Evolutionary conservation across 2,888 invertebrate genomes (phyloP), one percentile per base, ranked within the genome.

Genomic region (Sinodicranocentrus sp.): DNA sequence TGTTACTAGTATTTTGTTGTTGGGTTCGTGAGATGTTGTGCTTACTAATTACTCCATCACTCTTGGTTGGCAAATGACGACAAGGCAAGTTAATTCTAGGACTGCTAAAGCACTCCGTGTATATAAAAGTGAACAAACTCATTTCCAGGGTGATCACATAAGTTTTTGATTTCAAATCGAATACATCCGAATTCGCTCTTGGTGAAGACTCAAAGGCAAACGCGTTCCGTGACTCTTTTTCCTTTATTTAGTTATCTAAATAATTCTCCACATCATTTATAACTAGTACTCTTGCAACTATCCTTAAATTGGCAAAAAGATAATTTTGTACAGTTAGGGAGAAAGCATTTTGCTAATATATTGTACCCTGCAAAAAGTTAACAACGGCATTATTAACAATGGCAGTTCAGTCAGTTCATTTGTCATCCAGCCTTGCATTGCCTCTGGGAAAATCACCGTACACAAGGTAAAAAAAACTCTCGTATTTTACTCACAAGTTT

Each of bases 1-100:
- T 33, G 33, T 33, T n/a, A n/a, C n/a, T 17, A 13, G 25, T 10
- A 5, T 57, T 57, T 21, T 57, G 52, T 15, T 6, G 13, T 6
- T 52, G 6, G 10, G 10, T 8, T 57, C 57, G 17, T 57, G 57
- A 23, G 26, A 28, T 28, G 63, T 28, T 5, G 13, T 63, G 63
- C 63, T 17, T 63, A 63, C 63, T 63, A 63, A 63, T 63, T 63
- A 63, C n/a, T 28, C 23, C 15, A 33, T 10, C 33, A 33, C 13
- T 59, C 19, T 15, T 23, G 33, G 5, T 33, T 33, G 5, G 33
- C 33, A 21, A 59, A 59, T 59, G 59, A 59, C 59, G 59, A 59
- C 2, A 10, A 23, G 5, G 19, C 19, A 5, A 21, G 59, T 10
- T 52, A 19, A 19, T 21, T 19, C 19, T 17, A 5, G 10, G 10